Conservation (phyloP, 2,797 vertebrate genomes). For the Oreochromis mossambicus region DNA sequence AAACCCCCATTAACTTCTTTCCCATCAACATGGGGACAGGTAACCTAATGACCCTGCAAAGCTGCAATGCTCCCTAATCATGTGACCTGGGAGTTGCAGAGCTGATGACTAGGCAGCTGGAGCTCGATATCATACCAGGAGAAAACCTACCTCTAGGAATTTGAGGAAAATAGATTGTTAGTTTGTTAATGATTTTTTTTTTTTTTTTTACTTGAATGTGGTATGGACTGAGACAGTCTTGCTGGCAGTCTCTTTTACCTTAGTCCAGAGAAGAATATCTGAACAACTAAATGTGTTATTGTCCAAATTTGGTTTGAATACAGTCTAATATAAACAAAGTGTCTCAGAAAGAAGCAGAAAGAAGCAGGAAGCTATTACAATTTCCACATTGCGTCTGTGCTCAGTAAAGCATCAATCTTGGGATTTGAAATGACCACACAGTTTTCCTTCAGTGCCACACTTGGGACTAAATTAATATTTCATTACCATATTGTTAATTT, state of each 20-base stretch:
- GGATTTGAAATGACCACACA: background rate
- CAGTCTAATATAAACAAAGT: background rate
- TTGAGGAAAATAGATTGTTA: background rate
- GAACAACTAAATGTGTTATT: background rate
- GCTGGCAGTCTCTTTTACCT: background rate
- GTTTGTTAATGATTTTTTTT: background rate
- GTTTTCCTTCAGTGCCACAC: background rate
- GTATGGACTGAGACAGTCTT: background rate
- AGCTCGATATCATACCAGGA: conserved; percentile 16
- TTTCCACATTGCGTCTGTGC: background rate
- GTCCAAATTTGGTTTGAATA: background rate
- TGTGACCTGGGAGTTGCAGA: conserved; percentile 37
- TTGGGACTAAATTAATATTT: background rate
- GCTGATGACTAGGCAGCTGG: conserved; percentile 44
- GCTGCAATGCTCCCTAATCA: conserved; percentile 37
- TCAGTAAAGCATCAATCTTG: background rate
- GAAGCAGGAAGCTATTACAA: background rate
- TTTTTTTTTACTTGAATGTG: background rate
- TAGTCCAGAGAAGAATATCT: background rate
- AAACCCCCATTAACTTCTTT: conserved; percentile 64
- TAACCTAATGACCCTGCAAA: conserved; percentile 56
- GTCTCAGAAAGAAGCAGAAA: background rate
- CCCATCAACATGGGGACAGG: conserved; percentile 53
- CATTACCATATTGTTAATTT: background rate
- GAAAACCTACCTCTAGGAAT: conserved; percentile 2